Conservation (phyloP, 2,113 vertebrate species). For the Conger conger region DNA sequence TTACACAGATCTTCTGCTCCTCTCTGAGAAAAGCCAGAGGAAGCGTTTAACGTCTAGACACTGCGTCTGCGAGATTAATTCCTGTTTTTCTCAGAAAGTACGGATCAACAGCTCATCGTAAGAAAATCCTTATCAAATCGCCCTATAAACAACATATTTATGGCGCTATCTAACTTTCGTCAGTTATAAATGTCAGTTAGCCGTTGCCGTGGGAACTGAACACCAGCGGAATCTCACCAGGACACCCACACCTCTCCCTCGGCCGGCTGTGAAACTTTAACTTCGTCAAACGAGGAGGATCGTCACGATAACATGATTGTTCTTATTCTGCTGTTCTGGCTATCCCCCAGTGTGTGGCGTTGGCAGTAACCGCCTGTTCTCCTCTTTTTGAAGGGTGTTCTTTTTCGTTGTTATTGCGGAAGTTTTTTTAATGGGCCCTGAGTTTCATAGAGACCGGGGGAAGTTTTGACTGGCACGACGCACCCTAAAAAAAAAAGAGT, state of each 20-base stretch:
- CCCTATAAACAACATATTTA: no score
- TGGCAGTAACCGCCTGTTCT: conserved; percentile 54
- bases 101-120: no score
- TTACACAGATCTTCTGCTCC: no score
- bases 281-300: conserved; percentile 43
- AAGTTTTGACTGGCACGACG: conserved; percentile 67
- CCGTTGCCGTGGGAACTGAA: neutral
- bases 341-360: conserved; percentile 44
- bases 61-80: no score
- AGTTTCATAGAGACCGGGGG: conserved; percentile 73
- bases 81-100: no score
- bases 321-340: conserved; percentile 11
- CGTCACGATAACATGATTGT: conserved; percentile 34
- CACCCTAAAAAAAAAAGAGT: conserved; percentile 62
- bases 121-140: no score
- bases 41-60: no score
- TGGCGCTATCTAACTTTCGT: no score
- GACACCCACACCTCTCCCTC: conserved; percentile 64
- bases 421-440: conserved; percentile 62
- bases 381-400: conserved; percentile 62
- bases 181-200: no score
- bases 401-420: conserved; percentile 60
- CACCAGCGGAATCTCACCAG: neutral
- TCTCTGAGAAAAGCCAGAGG: no score
- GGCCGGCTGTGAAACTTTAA: conserved; percentile 64